Percentiles rank a stretch among this genome's conserved stretches.
Conservation (phyloP, 2,888 invertebrate species). For the Girardia tigrina region DNA sequence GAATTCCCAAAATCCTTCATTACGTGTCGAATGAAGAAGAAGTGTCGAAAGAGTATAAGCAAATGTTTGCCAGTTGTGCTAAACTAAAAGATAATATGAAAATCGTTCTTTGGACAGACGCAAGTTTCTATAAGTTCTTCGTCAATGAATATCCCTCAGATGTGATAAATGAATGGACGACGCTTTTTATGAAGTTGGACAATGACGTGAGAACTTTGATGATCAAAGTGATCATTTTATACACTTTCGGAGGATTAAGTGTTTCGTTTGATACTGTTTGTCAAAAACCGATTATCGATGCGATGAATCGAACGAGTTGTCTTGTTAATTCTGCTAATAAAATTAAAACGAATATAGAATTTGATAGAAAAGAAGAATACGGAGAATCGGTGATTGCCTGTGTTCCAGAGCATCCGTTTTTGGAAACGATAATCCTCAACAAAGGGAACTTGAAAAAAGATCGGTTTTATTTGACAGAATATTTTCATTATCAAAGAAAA, state of each 20-base stretch:
- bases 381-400: background rate
- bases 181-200: background rate
- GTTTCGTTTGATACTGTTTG: background rate
- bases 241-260: background rate
- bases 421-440: background rate
- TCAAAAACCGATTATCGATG: background rate
- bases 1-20: background rate
- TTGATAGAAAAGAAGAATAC: background rate
- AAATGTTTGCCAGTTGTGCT: background rate
- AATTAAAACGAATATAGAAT: slow-evolving; percentile 7
- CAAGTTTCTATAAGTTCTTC: background rate
- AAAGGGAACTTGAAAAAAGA: background rate
- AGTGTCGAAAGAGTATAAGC: background rate
- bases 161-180: background rate
- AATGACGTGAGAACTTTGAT: background rate
- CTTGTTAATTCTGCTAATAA: background rate
- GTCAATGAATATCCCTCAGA: background rate
- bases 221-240: background rate
- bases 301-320: background rate
- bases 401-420: background rate
- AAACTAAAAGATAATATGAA: background rate
- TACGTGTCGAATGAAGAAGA: background rate
- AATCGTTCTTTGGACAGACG: background rate
- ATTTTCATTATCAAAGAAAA: background rate
- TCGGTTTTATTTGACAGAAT: background rate